A percentile compares a stretch with the other conserved stretches of the same genome.
Evolutionary conservation across 2,797 vertebrate genomes (phyloP).

Genomic region (Amblyraja radiata): DNA sequence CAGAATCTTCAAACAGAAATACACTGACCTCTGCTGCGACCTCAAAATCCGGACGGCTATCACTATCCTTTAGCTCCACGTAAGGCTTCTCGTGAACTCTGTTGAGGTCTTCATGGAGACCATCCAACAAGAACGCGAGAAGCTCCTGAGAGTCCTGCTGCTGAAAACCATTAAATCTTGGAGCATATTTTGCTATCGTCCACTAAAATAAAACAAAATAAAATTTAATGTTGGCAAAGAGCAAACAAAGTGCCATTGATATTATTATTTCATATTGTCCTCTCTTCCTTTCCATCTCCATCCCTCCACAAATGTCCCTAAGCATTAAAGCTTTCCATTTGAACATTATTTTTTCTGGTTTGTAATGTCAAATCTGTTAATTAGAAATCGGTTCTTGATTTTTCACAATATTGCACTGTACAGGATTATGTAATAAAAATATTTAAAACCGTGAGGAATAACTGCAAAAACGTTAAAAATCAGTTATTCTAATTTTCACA

Average conservation of each 20-base stretch:
- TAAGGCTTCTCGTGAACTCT: constrained; percentile 96
- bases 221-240: neutral
- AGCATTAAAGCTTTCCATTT: neutral
- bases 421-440: neutral
- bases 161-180: constrained; percentile 95
- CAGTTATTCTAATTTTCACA: neutral
- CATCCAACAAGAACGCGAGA: constrained; percentile 89
- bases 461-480: neutral
- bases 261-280: neutral
- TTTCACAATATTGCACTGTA: neutral
- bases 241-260: neutral
- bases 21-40: constrained; percentile 87
- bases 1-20: neutral
- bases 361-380: no score
- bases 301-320: neutral
- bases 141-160: constrained; percentile 98
- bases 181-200: constrained; percentile 98
- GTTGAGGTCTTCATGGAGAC: constrained; percentile 95
- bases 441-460: neutral
- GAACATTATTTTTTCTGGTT: neutral
- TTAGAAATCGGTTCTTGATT: neutral
- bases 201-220: constrained; percentile 62
- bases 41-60: constrained; percentile 90
- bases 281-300: neutral
- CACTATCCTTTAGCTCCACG: constrained; percentile 93